Evolutionary conservation across 2,113 vertebrate species (phyloP).

Genomic region (Siniperca knerii): DNA sequence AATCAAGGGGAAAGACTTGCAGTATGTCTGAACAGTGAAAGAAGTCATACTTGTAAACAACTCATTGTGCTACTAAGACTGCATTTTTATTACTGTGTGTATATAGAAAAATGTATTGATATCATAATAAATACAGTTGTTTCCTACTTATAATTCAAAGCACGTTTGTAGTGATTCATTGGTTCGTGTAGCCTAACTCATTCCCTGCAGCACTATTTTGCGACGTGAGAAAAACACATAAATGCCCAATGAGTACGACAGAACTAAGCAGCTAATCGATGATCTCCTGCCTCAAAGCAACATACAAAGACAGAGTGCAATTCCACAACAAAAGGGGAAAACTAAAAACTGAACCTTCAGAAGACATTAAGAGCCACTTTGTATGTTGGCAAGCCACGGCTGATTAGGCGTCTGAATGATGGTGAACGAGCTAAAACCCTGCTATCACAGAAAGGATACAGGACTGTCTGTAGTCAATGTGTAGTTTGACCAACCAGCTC

Average conservation of each 20-base stretch:
- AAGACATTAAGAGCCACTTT: conserved; percentile 9
- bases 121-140: conserved; percentile 86
- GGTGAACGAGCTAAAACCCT: conserved; percentile 1
- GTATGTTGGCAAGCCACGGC: not conserved
- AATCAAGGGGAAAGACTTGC: conserved; percentile 72
- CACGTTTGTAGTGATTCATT: not conserved
- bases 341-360: conserved; percentile 8
- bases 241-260: conserved; percentile 16
- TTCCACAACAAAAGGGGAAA: conserved; percentile 12
- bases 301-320: conserved; percentile 6
- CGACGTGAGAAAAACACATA: conserved; percentile 10
- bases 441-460: conserved; percentile 1
- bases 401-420: conserved; percentile 5
- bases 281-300: conserved; percentile 9
- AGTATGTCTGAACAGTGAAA: conserved; percentile 58
- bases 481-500: not conserved
- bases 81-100: conserved; percentile 84
- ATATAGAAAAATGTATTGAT: conserved; percentile 84
- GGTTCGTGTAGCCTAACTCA: not conserved
- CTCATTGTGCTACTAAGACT: conserved; percentile 80
- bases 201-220: conserved; percentile 1
- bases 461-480: not conserved
- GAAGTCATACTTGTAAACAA: conserved; percentile 73
- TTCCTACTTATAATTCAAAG: conserved; percentile 84
- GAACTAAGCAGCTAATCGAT: conserved; percentile 8